Evolutionary conservation across 2,113 vertebrate species (phyloP), one percentile per base, ranked within the genome.

Genomic region (Pachypanchax playfairii): DNA sequence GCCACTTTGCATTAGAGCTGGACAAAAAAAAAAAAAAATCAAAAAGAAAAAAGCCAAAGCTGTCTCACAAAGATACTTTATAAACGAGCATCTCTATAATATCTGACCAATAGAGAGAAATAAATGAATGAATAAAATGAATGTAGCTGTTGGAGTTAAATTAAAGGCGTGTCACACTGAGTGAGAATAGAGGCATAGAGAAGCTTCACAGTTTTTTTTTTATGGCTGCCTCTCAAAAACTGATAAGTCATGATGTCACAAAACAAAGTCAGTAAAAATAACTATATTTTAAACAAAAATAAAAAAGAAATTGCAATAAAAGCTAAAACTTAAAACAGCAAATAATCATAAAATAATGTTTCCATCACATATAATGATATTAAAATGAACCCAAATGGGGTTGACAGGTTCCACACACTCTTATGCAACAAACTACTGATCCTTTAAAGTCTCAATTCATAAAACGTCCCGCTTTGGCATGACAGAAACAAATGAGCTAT

Each of bases 401-500:
- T 44, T 51, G 48, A 53, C 10, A 5, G 22, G 44, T 74, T 62
- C 63, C 43, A 60, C 50, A 51, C 69, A 53, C 20, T 35, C 8
- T 59, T 41, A 54, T 42, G 39, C 71, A 75, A 83, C 67, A 42
- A 60, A 55, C 31, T 58, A 49, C 31, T 57, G 63, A 68, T 76
- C 22, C 62, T 65, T 65, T 67, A 75, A 68, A 65, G 76, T 78
- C 51, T 75, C 70, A 46, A 60, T 71, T 73, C 31, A 28, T 60
- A 36, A 70, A 55, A 67, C 60, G 65, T 59, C 54, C 47, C 51
- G 73, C 35, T 71, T 61, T 57, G 51, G 26, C 39, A 15, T 58
- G 73, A 72, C 77, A 79, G 67, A 65, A 79, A 83, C 61, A 79
- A 81, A 85, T 79, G 82, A 83, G 68, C 71, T 55, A 66, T 83